Conservation (phyloP, 2,888 invertebrate genomes). For the Monochamus alternatus region DNA sequence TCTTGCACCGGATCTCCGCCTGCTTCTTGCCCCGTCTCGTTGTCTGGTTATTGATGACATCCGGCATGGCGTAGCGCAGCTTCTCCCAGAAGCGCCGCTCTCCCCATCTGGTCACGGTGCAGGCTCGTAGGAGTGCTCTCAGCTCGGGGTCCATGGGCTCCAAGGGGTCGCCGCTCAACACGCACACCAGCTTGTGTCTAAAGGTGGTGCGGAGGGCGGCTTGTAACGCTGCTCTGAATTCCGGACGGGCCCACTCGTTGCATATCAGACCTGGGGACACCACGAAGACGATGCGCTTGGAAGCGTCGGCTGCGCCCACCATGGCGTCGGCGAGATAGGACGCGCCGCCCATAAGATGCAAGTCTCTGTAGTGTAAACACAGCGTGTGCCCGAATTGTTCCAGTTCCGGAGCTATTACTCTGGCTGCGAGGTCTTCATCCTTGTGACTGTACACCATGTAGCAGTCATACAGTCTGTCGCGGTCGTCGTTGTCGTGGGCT, state of each 20-base stretch:
- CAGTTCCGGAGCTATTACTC: constrained; percentile 80
- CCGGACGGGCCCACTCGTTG: constrained; percentile 88
- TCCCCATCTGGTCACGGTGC: constrained; percentile 82
- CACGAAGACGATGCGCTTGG: constrained; percentile 84
- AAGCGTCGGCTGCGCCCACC: constrained; percentile 77
- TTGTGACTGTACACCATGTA: constrained; percentile 90
- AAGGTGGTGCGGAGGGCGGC: constrained; percentile 81
- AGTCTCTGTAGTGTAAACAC: constrained; percentile 80
- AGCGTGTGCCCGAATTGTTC: constrained; percentile 82
- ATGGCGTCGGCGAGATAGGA: constrained; percentile 77
- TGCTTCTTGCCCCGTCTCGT: constrained; percentile 73
- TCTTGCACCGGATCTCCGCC: constrained; percentile 75
- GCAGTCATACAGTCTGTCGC: constrained; percentile 81
- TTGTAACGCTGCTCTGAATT: constrained; percentile 86
- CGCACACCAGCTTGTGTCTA: constrained; percentile 76
- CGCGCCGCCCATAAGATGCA: constrained; percentile 75
- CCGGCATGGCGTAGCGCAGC: constrained; percentile 84
- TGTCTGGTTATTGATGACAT: constrained; percentile 77
- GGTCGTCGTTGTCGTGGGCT: constrained; percentile 71
- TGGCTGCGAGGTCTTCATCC: constrained; percentile 83
- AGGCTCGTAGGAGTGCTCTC: constrained; percentile 81
- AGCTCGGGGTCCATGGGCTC: constrained; percentile 84
- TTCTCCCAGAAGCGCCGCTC: constrained; percentile 91
- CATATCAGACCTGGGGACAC: constrained; percentile 86
- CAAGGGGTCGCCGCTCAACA: constrained; percentile 80